Base-by-base conservation (phyloP, 2,888 invertebrate genomes). In the Amorpha juglandis region DNA sequence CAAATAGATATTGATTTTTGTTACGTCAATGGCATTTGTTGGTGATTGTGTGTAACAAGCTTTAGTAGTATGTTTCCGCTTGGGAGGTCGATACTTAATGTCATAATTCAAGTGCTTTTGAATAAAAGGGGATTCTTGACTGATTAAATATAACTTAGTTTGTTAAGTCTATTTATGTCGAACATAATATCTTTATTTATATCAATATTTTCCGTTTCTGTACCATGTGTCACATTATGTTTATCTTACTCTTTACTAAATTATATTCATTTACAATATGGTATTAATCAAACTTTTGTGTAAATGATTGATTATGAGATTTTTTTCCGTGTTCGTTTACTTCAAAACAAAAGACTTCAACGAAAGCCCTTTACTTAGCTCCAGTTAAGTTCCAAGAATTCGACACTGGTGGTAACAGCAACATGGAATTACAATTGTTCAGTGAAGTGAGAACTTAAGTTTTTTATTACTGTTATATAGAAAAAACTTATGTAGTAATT, bases 311-410 rank as follows among this genome's bases (percentile, higher is more conserved):
- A 27, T 4, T 27, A 27, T 27, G 27, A 27, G 27, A 27, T 27
- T 27, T 3, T 35, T 7, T 38, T 9, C 38, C 38, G 7, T 52
- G 21, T 51, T 33, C 7, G 16, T 11, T 33, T 21, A 63, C n/a
- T 33, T 33, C 33, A 16, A 63, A 76, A 71, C 67, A 74, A 76
- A 78, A 76, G 74, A 78, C 67, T 74, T 76, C 78, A 78, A 76
- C 71, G 74, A 70, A 67, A 27, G 47, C 47, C 47, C 73, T 27
- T 48, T 64, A 35, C 21, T 69, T 63, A 51, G 51, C 21, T 66
- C 63, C 51, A 66, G 63, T 63, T 64, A 65, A 14, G 63, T 62
- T 35, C 38, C 42, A 62, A 12, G 35, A 45, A 52, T 69, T 66
- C 45, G 65, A 63, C 66, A 42, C 6, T 3, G 11, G 19, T 42